These are phyloP conservation scores for Arbacia lixula DNA, from an alignment of 53 echinoderm and acorn worm species.

Conservation along the genomic window DNA sequence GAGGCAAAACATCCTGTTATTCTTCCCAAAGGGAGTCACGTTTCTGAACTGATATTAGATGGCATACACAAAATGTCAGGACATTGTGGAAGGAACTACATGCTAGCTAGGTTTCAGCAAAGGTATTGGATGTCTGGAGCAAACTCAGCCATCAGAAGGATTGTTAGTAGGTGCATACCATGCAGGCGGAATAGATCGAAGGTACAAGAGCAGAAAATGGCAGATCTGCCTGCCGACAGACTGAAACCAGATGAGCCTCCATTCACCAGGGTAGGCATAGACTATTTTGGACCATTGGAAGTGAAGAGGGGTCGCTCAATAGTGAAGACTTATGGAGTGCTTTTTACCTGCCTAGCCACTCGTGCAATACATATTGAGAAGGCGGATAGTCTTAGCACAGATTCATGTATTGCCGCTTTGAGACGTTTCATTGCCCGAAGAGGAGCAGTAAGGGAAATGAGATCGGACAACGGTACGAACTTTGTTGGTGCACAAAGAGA, in stretches of 20 bases:
- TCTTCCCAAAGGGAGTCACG: background rate
- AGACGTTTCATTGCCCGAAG: constrained; percentile 57
- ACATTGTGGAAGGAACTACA: background rate
- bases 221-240: constrained; percentile 47
- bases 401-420: constrained; percentile 61
- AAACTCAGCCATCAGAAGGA: constrained; percentile 9
- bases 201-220: constrained; percentile 64
- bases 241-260: constrained; percentile 60
- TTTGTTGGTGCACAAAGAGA: constrained; percentile 63
- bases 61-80: background rate
- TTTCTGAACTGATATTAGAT: background rate
- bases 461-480: constrained; percentile 72
- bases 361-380: constrained; percentile 61
- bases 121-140: constrained; percentile 51
- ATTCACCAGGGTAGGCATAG: constrained; percentile 65
- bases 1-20: background rate
- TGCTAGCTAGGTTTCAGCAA: background rate
- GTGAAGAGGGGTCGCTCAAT: constrained; percentile 59
- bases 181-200: constrained; percentile 36
- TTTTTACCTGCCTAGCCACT: constrained; percentile 62
- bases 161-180: constrained; percentile 6
- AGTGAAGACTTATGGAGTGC: constrained; percentile 63
- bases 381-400: constrained; percentile 53
- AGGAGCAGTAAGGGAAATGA: constrained; percentile 57
- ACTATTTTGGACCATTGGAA: constrained; percentile 65